Base-by-base conservation (phyloP, 2,797 vertebrate species). In the Octomys mimax region DNA sequence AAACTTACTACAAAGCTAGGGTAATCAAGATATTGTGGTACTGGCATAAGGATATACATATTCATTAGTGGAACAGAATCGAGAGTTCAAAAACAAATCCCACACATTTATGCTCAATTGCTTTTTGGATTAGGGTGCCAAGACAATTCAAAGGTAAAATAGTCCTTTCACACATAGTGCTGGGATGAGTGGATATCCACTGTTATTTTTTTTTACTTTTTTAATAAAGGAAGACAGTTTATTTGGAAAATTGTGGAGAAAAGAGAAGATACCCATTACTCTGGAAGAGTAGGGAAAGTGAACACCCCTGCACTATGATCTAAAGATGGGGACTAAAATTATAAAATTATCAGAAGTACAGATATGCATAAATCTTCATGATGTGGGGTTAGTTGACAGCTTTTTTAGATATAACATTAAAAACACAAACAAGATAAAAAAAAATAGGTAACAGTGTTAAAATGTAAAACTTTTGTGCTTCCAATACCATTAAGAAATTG, bases 1-100 rank as follows among this genome's bases (percentile, higher is more conserved):
- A 92, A 96, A 95, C 89, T 97, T 95, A 91, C 84, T 89, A 93
- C 59, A 92, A 92, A 95, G 52, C 28, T 81, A 84, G 39, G 90
- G 14, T 90, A 93, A 91, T 96, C 85, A 96, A 88, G 91, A 89
- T 21, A 85, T n/a, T 88, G 68, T 92, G 42, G n/a, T 61, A 49
- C 79, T 33, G 31, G 75, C 96, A 97, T 91, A 97, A 86, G 94
- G 90, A 70, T 68, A 96, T 93, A 73, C 95, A 97, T 95, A 96
- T 96, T 96, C 94, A 95, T 94, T 92, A 95, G 4, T 87, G 75
- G 87, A 79, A 75, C 33, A 90, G 52, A 80, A 86, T 28, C 36
- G 42, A 80, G 70, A 90, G 68, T 89, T 68, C 87, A 95, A 92
- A 97, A 96, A 97, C 91, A 97, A 42, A 89, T 16, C 31, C 26